A percentile compares a stretch with the other conserved stretches of the same genome.
These are phyloP conservation scores for Odontomyia ornata DNA, from an alignment of 2,888 invertebrate genomes.

Conservation along the genomic window DNA sequence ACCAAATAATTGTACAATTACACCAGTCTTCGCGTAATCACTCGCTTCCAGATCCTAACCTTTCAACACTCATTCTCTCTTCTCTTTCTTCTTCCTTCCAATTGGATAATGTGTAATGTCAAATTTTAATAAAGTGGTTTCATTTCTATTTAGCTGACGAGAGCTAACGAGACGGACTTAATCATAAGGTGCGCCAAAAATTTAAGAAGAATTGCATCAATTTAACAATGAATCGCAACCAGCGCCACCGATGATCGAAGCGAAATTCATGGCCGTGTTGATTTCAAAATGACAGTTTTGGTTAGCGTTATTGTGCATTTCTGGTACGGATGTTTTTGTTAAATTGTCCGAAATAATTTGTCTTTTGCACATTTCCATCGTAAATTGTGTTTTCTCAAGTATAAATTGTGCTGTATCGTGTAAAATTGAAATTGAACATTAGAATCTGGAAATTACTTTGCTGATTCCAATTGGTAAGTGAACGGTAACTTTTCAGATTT, in stretches of 20 bases:
- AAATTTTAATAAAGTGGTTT: not conserved
- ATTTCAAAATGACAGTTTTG: conserved; percentile 38
- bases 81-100: conserved; percentile 5
- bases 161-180: not conserved
- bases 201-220: not conserved
- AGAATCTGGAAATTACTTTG: not conserved
- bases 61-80: not conserved
- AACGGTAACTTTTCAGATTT: conserved; percentile 8
- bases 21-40: conserved; percentile 31
- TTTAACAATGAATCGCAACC: not conserved
- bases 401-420: too few relatives aligned
- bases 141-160: not conserved
- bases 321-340: not conserved
- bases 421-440: too few relatives aligned
- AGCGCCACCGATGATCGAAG: too few relatives aligned
- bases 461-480: not conserved
- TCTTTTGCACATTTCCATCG: too few relatives aligned
- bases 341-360: too few relatives aligned
- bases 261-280: not conserved
- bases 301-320: not conserved
- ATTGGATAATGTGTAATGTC: not conserved
- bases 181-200: not conserved
- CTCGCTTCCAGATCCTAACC: conserved; percentile 5
- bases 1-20: conserved; percentile 26
- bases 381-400: too few relatives aligned